Conservation (phyloP, 2,113 vertebrate genomes). For the Andinoacara biseriatus region DNA sequence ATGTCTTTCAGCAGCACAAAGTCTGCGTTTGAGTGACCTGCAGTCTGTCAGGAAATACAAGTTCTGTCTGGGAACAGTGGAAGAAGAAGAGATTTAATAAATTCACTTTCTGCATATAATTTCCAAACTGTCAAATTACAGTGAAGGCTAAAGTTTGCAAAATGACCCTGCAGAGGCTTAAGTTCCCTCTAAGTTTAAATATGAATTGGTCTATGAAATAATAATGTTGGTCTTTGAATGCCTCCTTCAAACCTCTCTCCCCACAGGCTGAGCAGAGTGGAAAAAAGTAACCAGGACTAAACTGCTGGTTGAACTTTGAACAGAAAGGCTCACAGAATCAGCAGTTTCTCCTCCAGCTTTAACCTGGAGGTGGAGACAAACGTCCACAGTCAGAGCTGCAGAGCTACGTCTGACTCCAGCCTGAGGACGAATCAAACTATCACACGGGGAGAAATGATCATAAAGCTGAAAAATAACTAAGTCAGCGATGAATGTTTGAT, state of each 20-base stretch:
- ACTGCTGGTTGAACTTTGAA: slow-evolving; percentile 4
- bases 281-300: slow-evolving; percentile 6
- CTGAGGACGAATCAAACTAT: neutral
- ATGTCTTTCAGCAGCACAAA: neutral
- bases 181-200: neutral
- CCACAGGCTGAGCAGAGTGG: neutral
- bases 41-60: neutral
- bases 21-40: neutral
- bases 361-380: slow-evolving; percentile 6
- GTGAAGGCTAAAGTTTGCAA: neutral
- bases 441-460: neutral
- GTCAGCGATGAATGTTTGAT: neutral
- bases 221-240: neutral
- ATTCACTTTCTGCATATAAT: neutral
- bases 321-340: accelerated
- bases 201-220: accelerated
- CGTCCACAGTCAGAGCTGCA: neutral
- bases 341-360: neutral
- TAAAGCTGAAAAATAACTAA: neutral
- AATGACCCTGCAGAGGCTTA: neutral
- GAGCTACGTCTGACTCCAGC: neutral
- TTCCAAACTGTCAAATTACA: neutral
- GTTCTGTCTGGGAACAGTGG: neutral
- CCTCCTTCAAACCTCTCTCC: neutral
- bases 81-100: neutral